Percentiles rank a stretch among this genome's conserved stretches.
Conservation (phyloP, 2,888 invertebrate genomes). For the Drosophila anceps region DNA sequence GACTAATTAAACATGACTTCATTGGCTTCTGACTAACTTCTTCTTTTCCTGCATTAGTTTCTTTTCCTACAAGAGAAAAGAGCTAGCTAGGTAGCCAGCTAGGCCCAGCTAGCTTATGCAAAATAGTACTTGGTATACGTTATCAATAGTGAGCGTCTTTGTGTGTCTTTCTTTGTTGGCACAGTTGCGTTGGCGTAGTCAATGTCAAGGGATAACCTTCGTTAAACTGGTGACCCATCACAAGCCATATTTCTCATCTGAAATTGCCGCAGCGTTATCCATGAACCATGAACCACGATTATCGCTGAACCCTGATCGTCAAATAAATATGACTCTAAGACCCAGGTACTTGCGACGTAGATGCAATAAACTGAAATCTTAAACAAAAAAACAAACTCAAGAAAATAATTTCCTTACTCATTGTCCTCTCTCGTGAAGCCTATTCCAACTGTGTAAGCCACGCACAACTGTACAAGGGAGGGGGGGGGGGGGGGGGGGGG, state of each 20-base stretch:
- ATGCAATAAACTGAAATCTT: neutral
- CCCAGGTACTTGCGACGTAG: neutral
- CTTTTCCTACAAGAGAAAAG: neutral
- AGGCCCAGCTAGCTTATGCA: too few species aligned
- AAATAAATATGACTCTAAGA: constrained; percentile 17
- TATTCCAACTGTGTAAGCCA: neutral
- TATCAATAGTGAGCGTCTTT: constrained; percentile 5
- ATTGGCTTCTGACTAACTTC: neutral
- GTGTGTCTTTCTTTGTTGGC: neutral
- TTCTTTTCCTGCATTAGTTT: neutral
- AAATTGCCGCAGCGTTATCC: constrained; percentile 48
- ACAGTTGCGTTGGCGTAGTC: constrained; percentile 2
- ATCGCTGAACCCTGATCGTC: constrained; percentile 33
- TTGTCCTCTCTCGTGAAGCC: constrained; percentile 1
- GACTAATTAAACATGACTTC: neutral
- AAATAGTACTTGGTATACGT: neutral
- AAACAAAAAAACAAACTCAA: neutral
- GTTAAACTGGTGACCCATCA: constrained; percentile 1
- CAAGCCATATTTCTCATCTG: neutral
- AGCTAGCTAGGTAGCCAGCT: too few species aligned
- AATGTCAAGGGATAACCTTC: constrained; percentile 5
- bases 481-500: too few species aligned
- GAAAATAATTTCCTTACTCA: constrained; percentile 13
- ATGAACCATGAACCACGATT: constrained; percentile 5
- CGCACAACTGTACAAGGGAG: constrained; percentile 44